Evolutionary conservation across 2,888 invertebrate genomes (phyloP).

Genomic region (Achlya flavicornis): DNA sequence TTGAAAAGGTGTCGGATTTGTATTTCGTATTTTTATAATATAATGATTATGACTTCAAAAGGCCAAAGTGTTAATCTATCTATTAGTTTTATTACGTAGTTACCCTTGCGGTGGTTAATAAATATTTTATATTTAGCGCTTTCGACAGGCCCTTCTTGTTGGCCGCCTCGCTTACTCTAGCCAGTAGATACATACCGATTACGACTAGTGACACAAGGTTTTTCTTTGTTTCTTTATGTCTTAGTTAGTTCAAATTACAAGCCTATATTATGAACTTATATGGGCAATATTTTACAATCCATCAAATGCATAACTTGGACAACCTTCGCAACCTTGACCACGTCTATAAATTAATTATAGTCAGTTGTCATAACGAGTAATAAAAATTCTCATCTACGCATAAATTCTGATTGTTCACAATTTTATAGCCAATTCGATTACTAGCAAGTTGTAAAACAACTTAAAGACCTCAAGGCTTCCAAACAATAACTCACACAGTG

Average conservation of each 20-base stretch:
- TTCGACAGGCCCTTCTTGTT: constrained; percentile 62
- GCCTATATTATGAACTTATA: constrained; percentile 24
- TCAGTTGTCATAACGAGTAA: constrained; percentile 53
- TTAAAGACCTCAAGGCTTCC: constrained; percentile 61
- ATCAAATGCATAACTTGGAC: constrained; percentile 37
- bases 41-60: constrained; percentile 65
- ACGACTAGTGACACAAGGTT: constrained; percentile 35
- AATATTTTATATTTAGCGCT: constrained; percentile 56
- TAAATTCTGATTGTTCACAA: constrained; percentile 70
- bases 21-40: constrained; percentile 71
- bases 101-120: constrained; percentile 72
- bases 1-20: constrained; percentile 69
- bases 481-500: constrained; percentile 57
- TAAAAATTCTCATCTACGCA: constrained; percentile 64
- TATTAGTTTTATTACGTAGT: constrained; percentile 77
- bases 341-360: constrained; percentile 65
- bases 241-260: constrained; percentile 1
- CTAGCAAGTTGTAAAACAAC: constrained; percentile 71
- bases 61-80: constrained; percentile 68
- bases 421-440: constrained; percentile 74
- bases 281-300: constrained; percentile 23
- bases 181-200: constrained; percentile 28
- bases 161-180: constrained; percentile 28
- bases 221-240: constrained; percentile 28
- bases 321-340: constrained; percentile 63